Conservation (phyloP, 1,140 invertebrate species). For the Polypedilum vanderplanki region DNA sequence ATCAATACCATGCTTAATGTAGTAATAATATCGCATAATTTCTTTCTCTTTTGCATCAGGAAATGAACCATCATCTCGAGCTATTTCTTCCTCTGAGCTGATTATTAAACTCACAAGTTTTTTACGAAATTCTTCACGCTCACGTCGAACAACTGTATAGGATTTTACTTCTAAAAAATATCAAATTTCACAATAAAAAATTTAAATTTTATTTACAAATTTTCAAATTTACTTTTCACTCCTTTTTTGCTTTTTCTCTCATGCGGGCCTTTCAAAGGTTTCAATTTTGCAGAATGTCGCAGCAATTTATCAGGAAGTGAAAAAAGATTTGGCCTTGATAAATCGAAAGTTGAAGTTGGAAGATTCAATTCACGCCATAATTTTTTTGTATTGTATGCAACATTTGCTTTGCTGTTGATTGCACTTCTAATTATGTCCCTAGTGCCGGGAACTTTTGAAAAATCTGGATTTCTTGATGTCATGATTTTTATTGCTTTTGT, state of each 20-base stretch:
- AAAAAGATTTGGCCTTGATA: conserved; percentile 30
- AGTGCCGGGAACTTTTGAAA: conserved; percentile 15
- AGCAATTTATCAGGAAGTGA: conserved; percentile 38
- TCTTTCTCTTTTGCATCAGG: conserved; percentile 58
- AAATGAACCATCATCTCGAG: conserved; percentile 43
- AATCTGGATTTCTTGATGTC: not conserved
- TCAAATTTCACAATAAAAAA: conserved; percentile 32
- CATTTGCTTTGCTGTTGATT: conserved; percentile 40
- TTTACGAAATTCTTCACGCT: conserved; percentile 73
- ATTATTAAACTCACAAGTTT: conserved; percentile 69
- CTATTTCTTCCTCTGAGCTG: conserved; percentile 44
- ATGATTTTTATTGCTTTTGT: not conserved
- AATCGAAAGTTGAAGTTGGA: conserved; percentile 39
- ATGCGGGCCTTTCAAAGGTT: conserved; percentile 29
- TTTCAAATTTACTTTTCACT: conserved; percentile 13
- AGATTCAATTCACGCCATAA: conserved; percentile 43
- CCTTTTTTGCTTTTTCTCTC: conserved; percentile 32
- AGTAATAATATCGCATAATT: conserved; percentile 79
- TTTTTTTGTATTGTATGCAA: conserved; percentile 39
- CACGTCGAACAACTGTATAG: conserved; percentile 61
- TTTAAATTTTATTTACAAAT: conserved; percentile 25
- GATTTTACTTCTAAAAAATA: conserved; percentile 49
- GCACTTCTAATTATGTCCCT: conserved; percentile 39
- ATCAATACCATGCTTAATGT: conserved; percentile 80
- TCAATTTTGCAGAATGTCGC: conserved; percentile 32